Evolutionary conservation across 2,113 vertebrate species (phyloP), one percentile per base, ranked within the genome.

Genomic region (Leucopsar rothschildi): DNA sequence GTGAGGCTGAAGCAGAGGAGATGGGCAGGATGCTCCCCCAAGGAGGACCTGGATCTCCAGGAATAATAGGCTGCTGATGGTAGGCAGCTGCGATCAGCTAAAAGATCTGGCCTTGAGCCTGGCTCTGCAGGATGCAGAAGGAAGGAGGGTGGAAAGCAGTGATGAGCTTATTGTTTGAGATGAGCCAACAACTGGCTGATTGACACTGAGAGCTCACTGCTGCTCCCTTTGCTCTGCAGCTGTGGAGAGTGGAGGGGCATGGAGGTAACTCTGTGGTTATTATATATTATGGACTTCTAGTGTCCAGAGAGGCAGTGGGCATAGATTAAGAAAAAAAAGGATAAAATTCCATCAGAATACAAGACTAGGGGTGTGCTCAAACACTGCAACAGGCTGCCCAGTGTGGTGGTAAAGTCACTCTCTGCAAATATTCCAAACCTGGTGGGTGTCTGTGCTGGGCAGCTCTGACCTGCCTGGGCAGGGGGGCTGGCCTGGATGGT

Each of bases 111-210:
- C 92, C 52, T 76, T 33, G 73, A 88, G 87, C 95, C 86, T 86
- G 31, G 49, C 55, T 65, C 55, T 50, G 78, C 70, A 76, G 95
- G 82, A 82, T 85, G 86, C 39, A 49, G 81, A 56, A 42, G 65
- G 52, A 86, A 66, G 56, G 45, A 90, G 42, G 59, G 10, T 90
- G 90, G 73, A 23, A 84, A 42, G 88, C 82, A 44, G 76, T 88
- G 91, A 86, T 96, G 88, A 95, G 59, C 55, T n/a, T 49, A 3
- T 91, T 92, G 68, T 92, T 86, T 66, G 57, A 28, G 12, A 72
- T 53, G 75, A 91, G 45, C 49, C 76, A 75, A 17, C 47, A 52
- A 49, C 56, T 76, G 77, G 18, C 69, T 89, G 70, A 45, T 40
- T 68, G 88, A 29, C 33, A 19, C 50, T 8, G 19, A 39, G 64